phyloP scores from a whole-genome alignment of 1,140 invertebrate genomes.

The Cotesia glomerata region DNA sequence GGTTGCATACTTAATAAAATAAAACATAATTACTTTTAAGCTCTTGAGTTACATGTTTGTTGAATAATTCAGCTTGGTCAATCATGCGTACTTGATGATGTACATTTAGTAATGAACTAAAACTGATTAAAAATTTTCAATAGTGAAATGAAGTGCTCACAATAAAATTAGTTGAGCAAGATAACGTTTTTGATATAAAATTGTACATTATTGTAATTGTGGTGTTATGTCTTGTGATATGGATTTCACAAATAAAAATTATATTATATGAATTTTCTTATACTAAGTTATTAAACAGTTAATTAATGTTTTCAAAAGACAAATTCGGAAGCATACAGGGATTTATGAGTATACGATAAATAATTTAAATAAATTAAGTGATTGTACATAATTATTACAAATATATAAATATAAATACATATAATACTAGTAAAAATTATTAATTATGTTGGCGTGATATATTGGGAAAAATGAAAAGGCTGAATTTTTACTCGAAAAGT shows the following conservation, averaged over 20 bases:
- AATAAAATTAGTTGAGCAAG: not conserved
- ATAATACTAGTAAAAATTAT: not conserved
- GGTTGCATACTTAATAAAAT: too few relatives aligned
- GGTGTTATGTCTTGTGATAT: constrained; percentile 59
- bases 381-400: constrained; percentile 28
- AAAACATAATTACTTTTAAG: too few relatives aligned
- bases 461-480: constrained; percentile 15
- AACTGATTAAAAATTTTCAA: not conserved
- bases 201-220: constrained; percentile 47
- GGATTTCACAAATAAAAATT: constrained; percentile 38
- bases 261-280: constrained; percentile 34
- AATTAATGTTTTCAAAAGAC: constrained; percentile 56
- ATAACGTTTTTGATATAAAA: not conserved
- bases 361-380: constrained; percentile 9
- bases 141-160: too few relatives aligned
- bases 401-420: not conserved
- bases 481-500: constrained; percentile 2
- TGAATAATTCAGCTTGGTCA: too few relatives aligned
- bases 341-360: constrained; percentile 40
- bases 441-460: constrained; percentile 5
- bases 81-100: too few relatives aligned
- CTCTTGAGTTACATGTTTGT: too few relatives aligned
- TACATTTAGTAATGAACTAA: too few relatives aligned
- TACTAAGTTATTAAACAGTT: constrained; percentile 35
- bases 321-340: constrained; percentile 66